Evolutionary conservation across 2,113 vertebrate species (phyloP), one percentile per base, ranked within the genome.

Genomic region (human (Homo sapiens)): DNA sequence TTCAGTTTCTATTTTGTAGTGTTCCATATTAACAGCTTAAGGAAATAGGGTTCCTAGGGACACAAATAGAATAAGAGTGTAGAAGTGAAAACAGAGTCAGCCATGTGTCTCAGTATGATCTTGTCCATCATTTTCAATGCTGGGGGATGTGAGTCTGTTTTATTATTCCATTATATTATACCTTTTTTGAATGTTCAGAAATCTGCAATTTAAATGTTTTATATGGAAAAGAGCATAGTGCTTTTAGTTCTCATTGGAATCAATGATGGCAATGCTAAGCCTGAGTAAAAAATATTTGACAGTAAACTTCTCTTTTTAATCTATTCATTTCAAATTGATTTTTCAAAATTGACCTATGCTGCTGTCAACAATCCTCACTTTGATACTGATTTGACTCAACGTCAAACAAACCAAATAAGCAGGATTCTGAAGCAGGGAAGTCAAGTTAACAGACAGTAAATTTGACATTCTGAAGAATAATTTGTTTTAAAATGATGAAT

Each of bases 301-400:
- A 93, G 35, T 79, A 93, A 91, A 97, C 40, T 73, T 93, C 13
- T 97, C 76, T 22, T 64, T 57, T 96, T 93, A 89, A 94, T 96
- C 25, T 79, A 1, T 89, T 97, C 38, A 57, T 43, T 94, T 78
- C 48, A 86, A 96, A 95, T 50, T 48, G 90, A 64, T 57, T 32
- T 72, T 95, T 48, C 80, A 95, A 92, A 97, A 95, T 22, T 93
- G 27, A n/a, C 12, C 95, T 79, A 23, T 20, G 23, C 61, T 70
- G 55, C 70, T 95, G 50, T 96, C 80, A 85, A 72, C 38, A 61
- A 61, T 81, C 27, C 68, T 89, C 59, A 76, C 45, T 43, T 93
- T 96, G 86, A 61, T 79, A 55, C 38, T 7, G 80, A 52, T 88
- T 97, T 94, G 66, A 86, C 9, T 95, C 25, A 25, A 50, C 93